phyloP scores from a whole-genome alignment of 2,113 vertebrate species.

The Carettochelys insculpta region DNA sequence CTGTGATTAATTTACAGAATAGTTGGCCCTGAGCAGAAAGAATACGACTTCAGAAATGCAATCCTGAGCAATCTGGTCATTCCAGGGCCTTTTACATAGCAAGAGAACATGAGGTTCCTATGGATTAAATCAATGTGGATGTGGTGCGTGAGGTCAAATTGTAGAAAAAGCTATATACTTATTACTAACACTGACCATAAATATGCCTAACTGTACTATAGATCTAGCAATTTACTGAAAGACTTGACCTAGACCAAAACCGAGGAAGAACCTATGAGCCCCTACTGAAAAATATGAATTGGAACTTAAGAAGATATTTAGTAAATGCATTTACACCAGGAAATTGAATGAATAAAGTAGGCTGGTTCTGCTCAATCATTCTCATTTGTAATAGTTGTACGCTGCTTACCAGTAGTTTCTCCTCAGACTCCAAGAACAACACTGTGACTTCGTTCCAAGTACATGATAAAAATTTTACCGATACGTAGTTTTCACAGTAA shows the following conservation, averaged over 20 bases:
- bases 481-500: constrained; percentile 36
- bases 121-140: not conserved
- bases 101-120: not conserved
- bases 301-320: constrained; percentile 38
- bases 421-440: constrained; percentile 25
- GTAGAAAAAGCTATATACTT: not conserved
- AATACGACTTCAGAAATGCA: not conserved
- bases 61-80: not conserved
- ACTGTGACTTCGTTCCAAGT: not conserved
- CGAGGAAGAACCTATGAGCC: not conserved
- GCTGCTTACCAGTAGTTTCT: constrained; percentile 52
- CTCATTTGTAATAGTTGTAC: constrained; percentile 34
- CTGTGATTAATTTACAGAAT: not conserved
- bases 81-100: not conserved
- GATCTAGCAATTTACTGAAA: not conserved
- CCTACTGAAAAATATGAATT: not conserved
- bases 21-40: not conserved
- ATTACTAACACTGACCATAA: not conserved
- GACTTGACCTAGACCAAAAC: not conserved
- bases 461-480: constrained; percentile 44
- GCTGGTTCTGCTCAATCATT: constrained; percentile 55
- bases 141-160: not conserved
- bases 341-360: constrained; percentile 62
- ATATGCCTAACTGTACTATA: not conserved
- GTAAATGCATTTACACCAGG: constrained; percentile 33